Percentiles rank a stretch among this genome's conserved stretches.
Evolutionary conservation across 1,140 invertebrate species (phyloP).

Genomic region (Cryptotermes secundus): DNA sequence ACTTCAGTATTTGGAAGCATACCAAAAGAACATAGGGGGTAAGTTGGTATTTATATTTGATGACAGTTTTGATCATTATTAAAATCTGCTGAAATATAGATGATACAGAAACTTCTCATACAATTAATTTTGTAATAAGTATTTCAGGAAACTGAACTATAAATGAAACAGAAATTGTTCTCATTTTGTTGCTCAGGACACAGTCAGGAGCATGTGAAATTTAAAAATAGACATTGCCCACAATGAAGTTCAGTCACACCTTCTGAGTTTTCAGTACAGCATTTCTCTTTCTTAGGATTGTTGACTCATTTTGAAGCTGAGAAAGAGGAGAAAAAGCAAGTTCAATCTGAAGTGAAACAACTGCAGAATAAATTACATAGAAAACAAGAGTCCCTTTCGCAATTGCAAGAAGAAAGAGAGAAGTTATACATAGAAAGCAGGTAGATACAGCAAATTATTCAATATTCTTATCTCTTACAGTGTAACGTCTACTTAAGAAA

Average conservation of each 20-base stretch:
- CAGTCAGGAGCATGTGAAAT: no score
- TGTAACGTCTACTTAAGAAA: no score
- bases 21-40: neutral
- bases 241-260: no score
- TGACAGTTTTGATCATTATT: neutral
- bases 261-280: no score
- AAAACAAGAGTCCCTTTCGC: neutral
- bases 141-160: no score
- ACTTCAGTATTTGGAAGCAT: neutral
- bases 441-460: neutral
- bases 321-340: neutral
- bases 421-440: neutral
- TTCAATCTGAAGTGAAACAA: neutral
- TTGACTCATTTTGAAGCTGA: neutral
- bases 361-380: neutral
- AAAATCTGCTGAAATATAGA: neutral
- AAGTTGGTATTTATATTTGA: neutral
- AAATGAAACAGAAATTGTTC: no score
- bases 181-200: no score
- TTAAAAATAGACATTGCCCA: no score
- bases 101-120: no score
- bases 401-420: constrained; percentile 1
- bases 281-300: neutral
- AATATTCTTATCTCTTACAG: neutral
- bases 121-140: no score